Conservation (phyloP, 37 sponge, comb jelly and placozoan genomes). For the Halisarca cf. caerulea region DNA sequence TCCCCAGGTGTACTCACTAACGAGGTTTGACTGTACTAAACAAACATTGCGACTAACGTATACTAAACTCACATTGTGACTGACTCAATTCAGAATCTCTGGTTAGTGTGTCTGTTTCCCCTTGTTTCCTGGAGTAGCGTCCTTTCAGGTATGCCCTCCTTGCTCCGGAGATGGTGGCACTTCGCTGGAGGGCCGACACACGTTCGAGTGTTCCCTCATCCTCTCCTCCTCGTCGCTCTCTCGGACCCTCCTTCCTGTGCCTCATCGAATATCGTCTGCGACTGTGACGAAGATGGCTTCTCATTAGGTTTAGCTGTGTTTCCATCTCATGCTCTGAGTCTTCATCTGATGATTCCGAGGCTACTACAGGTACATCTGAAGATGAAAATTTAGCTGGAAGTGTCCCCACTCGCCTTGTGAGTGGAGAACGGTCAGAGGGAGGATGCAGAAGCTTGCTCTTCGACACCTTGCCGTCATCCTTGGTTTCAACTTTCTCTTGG, state of each 20-base stretch:
- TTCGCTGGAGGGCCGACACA: not conserved
- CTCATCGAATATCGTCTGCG: constrained; percentile 61
- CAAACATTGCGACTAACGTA: too few relatives aligned
- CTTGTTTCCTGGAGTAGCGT: not conserved
- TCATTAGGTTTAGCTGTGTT: constrained; percentile 62
- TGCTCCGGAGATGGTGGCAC: not conserved
- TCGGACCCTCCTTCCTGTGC: constrained; percentile 16
- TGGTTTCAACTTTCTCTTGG: too few relatives aligned
- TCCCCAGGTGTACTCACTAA: too few relatives aligned
- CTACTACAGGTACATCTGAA: not conserved
- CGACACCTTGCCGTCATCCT: too few relatives aligned
- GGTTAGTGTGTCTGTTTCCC: not conserved
- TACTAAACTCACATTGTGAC: too few relatives aligned
- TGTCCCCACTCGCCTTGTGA: too few relatives aligned
- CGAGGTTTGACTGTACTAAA: too few relatives aligned
- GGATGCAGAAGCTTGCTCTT: too few relatives aligned
- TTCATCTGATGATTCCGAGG: not conserved
- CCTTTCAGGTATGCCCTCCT: constrained; percentile 27
- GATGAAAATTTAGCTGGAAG: not conserved
- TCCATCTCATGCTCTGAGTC: constrained; percentile 34
- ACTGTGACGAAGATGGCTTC: constrained; percentile 72
- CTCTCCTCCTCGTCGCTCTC: not conserved
- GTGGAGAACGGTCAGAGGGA: too few relatives aligned
- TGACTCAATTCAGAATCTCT: not conserved
- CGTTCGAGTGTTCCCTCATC: not conserved